Conservation (phyloP, 2,113 vertebrate genomes). For the Pygoscelis antarcticus region DNA sequence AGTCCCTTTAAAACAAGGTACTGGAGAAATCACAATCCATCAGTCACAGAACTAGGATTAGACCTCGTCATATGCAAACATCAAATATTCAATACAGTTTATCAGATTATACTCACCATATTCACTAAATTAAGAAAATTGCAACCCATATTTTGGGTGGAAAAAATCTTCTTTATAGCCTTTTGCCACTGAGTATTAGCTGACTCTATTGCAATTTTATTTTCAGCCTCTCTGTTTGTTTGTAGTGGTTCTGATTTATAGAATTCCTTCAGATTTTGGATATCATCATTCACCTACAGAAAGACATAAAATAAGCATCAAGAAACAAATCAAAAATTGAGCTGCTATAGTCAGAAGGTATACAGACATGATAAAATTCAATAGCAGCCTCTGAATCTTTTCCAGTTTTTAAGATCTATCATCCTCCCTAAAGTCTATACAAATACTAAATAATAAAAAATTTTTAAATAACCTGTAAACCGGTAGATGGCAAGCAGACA, state of each 20-base stretch:
- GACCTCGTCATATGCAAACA: not conserved
- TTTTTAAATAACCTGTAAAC: not conserved
- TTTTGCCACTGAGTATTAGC: conserved; percentile 75
- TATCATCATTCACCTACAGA: conserved; percentile 74
- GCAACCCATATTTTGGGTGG: conserved; percentile 75
- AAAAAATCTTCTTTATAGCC: conserved; percentile 79
- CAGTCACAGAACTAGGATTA: not conserved
- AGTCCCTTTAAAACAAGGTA: not conserved
- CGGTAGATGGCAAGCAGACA: not conserved
- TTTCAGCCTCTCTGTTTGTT: conserved; percentile 27
- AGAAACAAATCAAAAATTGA: not conserved
- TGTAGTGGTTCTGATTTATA: conserved; percentile 59
- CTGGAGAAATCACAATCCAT: not conserved
- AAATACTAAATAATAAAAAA: not conserved
- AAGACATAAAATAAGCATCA: not conserved
- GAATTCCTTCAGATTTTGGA: conserved; percentile 71
- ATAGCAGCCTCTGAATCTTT: not conserved
- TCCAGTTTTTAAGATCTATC: not conserved
- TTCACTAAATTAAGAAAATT: conserved; percentile 78
- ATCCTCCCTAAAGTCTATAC: not conserved
- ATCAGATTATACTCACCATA: conserved; percentile 71
- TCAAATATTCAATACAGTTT: not conserved
- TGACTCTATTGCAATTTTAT: conserved; percentile 30
- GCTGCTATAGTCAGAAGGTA: not conserved
- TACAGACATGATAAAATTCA: not conserved